Evolutionary conservation across 2,797 vertebrate species (phyloP).

Genomic region (Eurystomus glaucurus): DNA sequence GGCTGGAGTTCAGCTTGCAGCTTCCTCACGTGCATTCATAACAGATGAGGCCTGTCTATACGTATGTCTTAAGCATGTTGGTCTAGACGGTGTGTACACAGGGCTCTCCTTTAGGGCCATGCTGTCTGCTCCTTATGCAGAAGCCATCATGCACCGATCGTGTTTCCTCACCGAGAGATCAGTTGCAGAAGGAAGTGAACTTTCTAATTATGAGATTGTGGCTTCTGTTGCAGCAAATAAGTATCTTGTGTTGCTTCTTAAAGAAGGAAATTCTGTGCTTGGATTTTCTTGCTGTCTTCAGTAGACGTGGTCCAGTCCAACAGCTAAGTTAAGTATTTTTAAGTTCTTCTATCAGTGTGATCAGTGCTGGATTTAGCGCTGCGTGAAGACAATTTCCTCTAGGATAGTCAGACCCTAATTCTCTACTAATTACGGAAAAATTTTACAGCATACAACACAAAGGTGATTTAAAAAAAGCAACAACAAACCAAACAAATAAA

Average conservation of each 20-base stretch:
- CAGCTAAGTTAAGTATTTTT: neutral
- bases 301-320: neutral
- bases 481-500: neutral
- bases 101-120: neutral
- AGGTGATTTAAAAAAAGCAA: neutral
- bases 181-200: neutral
- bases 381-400: neutral
- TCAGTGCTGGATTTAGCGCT: neutral
- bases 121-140: neutral
- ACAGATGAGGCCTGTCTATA: neutral
- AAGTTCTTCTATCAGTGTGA: neutral
- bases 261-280: neutral
- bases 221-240: neutral
- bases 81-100: rapidly evolving
- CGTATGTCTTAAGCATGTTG: rapidly evolving
- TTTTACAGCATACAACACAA: neutral
- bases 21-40: neutral
- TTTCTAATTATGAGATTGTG: neutral
- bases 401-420: neutral
- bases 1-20: neutral
- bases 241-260: rapidly evolving
- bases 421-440: neutral
- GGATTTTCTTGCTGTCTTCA: neutral
- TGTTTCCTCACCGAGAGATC: neutral
- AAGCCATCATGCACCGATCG: rapidly evolving